These are phyloP conservation scores for Darevskia mixta DNA, from an alignment of 2,797 vertebrate species.

Conservation along the genomic window DNA sequence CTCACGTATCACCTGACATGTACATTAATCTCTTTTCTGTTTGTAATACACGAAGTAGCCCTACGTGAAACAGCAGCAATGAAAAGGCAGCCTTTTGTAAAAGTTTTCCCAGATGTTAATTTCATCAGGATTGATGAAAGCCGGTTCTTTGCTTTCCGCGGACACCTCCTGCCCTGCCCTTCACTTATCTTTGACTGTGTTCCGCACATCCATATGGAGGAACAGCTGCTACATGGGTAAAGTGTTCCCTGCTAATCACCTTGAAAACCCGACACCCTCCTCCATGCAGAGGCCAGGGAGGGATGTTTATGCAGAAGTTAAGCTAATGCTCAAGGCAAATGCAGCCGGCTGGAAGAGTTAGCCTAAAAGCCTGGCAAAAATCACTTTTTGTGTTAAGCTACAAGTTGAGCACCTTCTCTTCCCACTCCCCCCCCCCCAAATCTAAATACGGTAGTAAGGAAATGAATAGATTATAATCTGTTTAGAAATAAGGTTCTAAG, in stretches of 20 bases:
- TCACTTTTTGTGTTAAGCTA: conserved; percentile 21
- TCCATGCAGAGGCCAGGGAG: neutral
- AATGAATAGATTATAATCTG: neutral
- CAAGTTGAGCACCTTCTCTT: neutral
- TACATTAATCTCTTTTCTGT: neutral
- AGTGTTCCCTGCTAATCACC: conserved; percentile 39
- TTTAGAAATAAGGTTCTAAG: neutral
- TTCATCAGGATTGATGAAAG: neutral
- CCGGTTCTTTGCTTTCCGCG: neutral
- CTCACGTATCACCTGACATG: no score
- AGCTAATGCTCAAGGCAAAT: conserved; percentile 31
- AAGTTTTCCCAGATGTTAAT: neutral
- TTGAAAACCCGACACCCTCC: conserved; percentile 48
- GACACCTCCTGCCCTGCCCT: conserved; percentile 63
- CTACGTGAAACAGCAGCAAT: neutral
- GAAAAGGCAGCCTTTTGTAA: neutral
- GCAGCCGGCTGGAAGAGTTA: conserved; percentile 2
- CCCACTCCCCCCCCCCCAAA: neutral
- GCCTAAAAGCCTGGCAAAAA: conserved; percentile 45
- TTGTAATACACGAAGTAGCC: neutral
- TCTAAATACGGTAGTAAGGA: neutral
- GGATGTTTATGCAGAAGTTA: conserved; percentile 41
- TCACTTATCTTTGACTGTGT: conserved; percentile 52
- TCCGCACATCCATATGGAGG: conserved; percentile 77
- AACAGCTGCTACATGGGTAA: conserved; percentile 63